Conservation (phyloP, 2,797 vertebrate genomes). For the Lutjanus campechanus region DNA sequence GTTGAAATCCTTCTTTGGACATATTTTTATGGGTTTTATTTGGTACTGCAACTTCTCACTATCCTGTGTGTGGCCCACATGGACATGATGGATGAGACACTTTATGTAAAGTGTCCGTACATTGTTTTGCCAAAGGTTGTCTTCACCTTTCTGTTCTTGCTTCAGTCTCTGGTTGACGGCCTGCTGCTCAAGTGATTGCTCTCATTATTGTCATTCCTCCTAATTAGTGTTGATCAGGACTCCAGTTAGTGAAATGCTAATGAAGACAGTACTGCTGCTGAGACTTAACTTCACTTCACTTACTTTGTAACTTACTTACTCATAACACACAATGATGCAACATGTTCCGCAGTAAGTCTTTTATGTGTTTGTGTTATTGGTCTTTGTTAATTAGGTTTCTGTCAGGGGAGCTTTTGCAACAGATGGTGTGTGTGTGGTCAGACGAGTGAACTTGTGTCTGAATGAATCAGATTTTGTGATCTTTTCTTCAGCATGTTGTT, state of each 20-base stretch:
- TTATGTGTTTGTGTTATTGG: neutral
- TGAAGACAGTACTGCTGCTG: neutral
- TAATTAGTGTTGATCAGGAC: neutral
- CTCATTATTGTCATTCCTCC: neutral
- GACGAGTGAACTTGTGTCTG: neutral
- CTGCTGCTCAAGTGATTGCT: neutral
- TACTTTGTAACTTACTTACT: neutral
- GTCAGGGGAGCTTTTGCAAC: neutral
- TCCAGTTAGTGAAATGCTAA: neutral
- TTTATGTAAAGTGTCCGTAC: neutral
- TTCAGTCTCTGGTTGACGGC: neutral
- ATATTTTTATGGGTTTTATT: no score
- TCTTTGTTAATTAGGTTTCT: conserved; percentile 12
- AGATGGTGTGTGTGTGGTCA: conserved; percentile 7
- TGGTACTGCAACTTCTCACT: no score
- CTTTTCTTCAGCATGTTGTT: conserved; percentile 7
- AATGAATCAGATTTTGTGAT: neutral
- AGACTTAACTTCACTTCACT: neutral
- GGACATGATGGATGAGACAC: neutral
- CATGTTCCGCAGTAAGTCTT: neutral
- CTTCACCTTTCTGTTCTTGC: neutral
- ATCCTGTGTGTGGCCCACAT: neutral
- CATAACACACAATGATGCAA: neutral
- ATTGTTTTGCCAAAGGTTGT: neutral
- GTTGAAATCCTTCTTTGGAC: no score